A percentile compares a stretch with the other conserved stretches of the same genome.
phyloP scores from a whole-genome alignment of 1,140 invertebrate genomes.

The Brachionus paranguensis region DNA sequence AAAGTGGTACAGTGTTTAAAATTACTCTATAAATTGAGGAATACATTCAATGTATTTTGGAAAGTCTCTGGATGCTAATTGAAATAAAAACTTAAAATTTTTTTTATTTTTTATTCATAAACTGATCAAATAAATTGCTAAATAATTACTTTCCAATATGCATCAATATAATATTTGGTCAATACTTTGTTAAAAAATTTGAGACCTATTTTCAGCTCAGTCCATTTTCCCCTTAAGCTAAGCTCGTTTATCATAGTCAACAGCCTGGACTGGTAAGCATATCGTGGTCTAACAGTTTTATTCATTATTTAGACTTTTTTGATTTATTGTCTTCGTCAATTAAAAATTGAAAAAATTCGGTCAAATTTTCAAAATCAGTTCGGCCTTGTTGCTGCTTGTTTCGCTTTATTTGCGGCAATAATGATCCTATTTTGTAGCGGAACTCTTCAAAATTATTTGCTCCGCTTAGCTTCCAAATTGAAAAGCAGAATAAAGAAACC shows the following conservation, averaged over 20 bases:
- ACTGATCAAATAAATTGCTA: background rate
- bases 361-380: slow-evolving; percentile 39
- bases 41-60: slow-evolving; percentile 7
- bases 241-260: slow-evolving; percentile 14
- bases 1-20: background rate
- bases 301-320: slow-evolving; percentile 2
- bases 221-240: background rate
- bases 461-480: slow-evolving; percentile 27
- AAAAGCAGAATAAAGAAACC: slow-evolving; percentile 9
- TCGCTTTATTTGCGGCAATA: background rate
- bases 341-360: slow-evolving; percentile 35
- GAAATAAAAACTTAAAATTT: slow-evolving; percentile 23
- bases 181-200: slow-evolving; percentile 11
- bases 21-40: slow-evolving; percentile 34
- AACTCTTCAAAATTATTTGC: slow-evolving; percentile 39
- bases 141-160: slow-evolving; percentile 35
- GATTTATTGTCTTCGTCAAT: slow-evolving; percentile 21
- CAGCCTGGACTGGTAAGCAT: slow-evolving; percentile 11
- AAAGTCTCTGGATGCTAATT: background rate
- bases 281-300: background rate
- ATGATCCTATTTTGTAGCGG: slow-evolving; percentile 8
- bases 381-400: slow-evolving; percentile 23
- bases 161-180: slow-evolving; percentile 2
- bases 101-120: background rate
- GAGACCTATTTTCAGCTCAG: slow-evolving; percentile 17